Evolutionary conservation across 2,113 vertebrate species (phyloP).

Genomic region (Ursus arctos): DNA sequence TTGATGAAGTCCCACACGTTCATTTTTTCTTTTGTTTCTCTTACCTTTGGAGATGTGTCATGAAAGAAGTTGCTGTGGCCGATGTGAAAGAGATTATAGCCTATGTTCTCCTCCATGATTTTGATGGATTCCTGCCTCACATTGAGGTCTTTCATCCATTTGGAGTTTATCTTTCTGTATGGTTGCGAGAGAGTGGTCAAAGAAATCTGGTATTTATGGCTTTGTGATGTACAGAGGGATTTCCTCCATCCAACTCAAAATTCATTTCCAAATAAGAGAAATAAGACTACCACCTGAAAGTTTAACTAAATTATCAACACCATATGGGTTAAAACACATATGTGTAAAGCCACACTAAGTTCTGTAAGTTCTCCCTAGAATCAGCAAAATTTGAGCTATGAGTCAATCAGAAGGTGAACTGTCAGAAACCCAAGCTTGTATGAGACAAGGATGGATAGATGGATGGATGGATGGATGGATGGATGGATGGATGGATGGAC

Average conservation of each 20-base stretch:
- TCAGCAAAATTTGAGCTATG: conserved; percentile 25
- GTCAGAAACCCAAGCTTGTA: background rate
- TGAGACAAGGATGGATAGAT: background rate
- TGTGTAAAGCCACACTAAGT: conserved; percentile 6
- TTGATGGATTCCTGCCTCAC: no score
- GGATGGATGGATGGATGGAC: no score
- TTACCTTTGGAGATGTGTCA: no score
- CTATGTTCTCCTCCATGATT: no score
- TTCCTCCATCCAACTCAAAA: background rate
- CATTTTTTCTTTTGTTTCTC: no score
- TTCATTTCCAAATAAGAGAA: conserved; percentile 35
- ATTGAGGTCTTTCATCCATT: no score
- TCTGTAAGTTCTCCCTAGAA: background rate
- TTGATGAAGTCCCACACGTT: no score
- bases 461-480: background rate
- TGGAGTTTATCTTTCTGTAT: no score
- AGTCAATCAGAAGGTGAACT: background rate
- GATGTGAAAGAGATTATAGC: no score
- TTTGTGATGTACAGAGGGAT: background rate
- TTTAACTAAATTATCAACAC: background rate
- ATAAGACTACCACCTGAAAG: conserved; percentile 14
- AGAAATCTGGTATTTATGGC: background rate
- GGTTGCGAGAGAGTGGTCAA: background rate
- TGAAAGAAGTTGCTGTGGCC: no score
- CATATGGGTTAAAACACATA: background rate